These are phyloP conservation scores for Mesembrinibis cayennensis DNA, from an alignment of 2,113 vertebrate genomes.

Conservation along the genomic window DNA sequence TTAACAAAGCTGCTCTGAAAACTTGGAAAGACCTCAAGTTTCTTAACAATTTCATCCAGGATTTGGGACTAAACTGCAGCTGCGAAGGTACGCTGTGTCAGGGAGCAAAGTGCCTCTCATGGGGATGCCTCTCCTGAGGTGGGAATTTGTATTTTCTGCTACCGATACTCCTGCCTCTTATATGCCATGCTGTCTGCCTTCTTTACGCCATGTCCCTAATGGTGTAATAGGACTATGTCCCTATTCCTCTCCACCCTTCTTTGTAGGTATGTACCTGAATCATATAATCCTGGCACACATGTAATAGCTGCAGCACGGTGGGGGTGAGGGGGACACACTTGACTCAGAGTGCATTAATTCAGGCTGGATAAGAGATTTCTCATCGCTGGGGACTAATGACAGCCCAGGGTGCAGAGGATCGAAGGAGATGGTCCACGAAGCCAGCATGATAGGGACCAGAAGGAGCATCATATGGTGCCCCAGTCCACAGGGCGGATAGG, in stretches of 20 bases:
- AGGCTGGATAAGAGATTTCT: neutral
- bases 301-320: fast-evolving
- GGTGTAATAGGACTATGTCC: neutral
- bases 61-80: neutral
- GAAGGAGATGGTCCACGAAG: neutral
- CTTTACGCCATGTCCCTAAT: neutral
- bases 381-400: neutral
- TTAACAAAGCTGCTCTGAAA: neutral
- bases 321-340: neutral
- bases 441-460: neutral
- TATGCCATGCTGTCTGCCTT: neutral
- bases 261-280: neutral
- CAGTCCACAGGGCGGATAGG: fast-evolving
- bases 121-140: neutral
- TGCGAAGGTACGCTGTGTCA: neutral
- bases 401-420: neutral
- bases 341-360: neutral
- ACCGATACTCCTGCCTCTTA: neutral
- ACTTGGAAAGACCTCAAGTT: neutral
- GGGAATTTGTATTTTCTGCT: neutral
- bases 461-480: fast-evolving
- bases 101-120: neutral
- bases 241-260: neutral
- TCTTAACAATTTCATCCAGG: neutral
- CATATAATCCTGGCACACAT: neutral